phyloP scores from a whole-genome alignment of 2,888 invertebrate genomes.

The Caenorhabditis afra region DNA sequence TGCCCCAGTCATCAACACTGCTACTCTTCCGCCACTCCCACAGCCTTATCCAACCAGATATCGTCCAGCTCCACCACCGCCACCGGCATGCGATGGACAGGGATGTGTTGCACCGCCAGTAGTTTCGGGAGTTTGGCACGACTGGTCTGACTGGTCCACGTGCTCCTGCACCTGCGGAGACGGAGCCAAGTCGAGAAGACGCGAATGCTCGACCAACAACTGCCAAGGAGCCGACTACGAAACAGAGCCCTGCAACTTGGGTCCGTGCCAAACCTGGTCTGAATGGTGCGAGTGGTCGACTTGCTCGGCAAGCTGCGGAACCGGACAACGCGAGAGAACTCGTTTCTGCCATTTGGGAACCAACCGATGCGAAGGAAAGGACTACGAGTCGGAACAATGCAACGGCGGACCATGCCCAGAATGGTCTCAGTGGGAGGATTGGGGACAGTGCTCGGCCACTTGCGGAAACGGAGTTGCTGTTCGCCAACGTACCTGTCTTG shows the following conservation, averaged over 20 bases:
- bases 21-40: conserved; percentile 62
- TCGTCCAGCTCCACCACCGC: conserved; percentile 73
- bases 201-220: conserved; percentile 71
- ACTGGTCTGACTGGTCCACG: conserved; percentile 75
- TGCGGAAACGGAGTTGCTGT: conserved; percentile 72
- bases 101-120: conserved; percentile 67
- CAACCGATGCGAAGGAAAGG: conserved; percentile 74
- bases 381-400: conserved; percentile 71
- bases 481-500: conserved; percentile 71
- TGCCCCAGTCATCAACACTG: conserved; percentile 61
- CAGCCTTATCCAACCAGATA: conserved; percentile 62
- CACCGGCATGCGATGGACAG: conserved; percentile 71
- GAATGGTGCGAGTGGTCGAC: conserved; percentile 77
- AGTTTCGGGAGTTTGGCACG: conserved; percentile 67
- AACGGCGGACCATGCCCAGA: conserved; percentile 74
- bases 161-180: conserved; percentile 75
- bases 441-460: conserved; percentile 72
- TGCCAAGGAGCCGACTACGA: conserved; percentile 73
- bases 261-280: conserved; percentile 75
- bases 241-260: conserved; percentile 69
- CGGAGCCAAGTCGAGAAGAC: conserved; percentile 70
- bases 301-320: conserved; percentile 70
- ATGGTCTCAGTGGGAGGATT: conserved; percentile 73
- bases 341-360: conserved; percentile 76
- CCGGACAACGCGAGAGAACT: conserved; percentile 70